A percentile compares a stretch with the other conserved stretches of the same genome.
These are phyloP conservation scores for Myotis lucifugus DNA, from an alignment of 2,113 vertebrate genomes.

Conservation along the genomic window DNA sequence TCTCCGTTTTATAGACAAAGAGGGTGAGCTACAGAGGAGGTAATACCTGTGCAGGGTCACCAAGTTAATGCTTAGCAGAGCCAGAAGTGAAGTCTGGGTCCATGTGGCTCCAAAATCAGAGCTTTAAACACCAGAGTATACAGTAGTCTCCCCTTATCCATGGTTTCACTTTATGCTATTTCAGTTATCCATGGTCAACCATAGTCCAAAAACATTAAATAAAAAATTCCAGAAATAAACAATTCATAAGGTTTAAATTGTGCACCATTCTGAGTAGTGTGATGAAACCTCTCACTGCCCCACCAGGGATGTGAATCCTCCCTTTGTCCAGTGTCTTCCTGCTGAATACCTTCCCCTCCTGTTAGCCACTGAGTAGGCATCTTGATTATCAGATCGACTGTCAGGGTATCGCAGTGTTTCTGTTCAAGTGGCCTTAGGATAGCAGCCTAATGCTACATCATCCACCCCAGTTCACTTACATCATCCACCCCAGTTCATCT, in stretches of 20 bases:
- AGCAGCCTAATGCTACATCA: not conserved
- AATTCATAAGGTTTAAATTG: not conserved
- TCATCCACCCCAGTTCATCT: not conserved
- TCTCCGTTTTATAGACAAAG: not conserved
- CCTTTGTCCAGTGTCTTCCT: not conserved
- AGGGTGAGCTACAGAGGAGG: not conserved
- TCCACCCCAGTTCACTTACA: too few relatives aligned
- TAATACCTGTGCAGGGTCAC: too few relatives aligned
- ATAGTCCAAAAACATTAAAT: not conserved
- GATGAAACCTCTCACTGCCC: not conserved
- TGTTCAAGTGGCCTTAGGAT: not conserved
- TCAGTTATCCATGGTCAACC: not conserved
- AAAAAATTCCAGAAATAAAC: not conserved
- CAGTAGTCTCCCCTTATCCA: not conserved
- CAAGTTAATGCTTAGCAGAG: not conserved
- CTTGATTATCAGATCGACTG: not conserved
- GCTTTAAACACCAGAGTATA: not conserved
- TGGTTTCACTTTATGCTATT: not conserved
- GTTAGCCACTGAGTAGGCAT: not conserved
- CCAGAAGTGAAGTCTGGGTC: not conserved
- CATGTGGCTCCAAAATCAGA: not conserved
- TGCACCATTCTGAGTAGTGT: not conserved
- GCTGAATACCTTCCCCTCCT: not conserved
- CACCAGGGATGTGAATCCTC: not conserved
- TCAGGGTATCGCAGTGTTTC: not conserved